Percentiles rank a stretch among this genome's conserved stretches.
Conservation (phyloP, 2,797 vertebrate species). For the Syndactyla subalaris region DNA sequence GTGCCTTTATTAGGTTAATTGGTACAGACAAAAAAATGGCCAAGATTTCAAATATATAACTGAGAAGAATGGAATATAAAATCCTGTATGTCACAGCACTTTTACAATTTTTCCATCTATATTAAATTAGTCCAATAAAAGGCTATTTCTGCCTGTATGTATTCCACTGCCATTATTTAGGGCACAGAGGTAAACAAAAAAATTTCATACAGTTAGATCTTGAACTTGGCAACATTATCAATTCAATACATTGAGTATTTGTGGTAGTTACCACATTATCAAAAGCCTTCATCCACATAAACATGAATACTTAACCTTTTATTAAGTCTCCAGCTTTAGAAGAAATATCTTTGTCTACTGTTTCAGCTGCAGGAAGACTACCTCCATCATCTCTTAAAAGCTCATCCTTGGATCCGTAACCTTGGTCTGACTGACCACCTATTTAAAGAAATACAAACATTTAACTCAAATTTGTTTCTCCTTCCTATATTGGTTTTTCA, state of each 20-base stretch:
- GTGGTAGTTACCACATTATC: background rate
- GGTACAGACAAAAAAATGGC: background rate
- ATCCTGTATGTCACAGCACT: background rate
- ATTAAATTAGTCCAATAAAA: background rate
- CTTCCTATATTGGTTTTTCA: background rate
- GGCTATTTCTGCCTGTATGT: background rate
- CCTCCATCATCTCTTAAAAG: constrained; percentile 81
- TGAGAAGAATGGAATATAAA: background rate
- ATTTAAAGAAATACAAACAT: constrained; percentile 41
- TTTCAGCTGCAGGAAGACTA: constrained; percentile 56
- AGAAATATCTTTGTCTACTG: constrained; percentile 57
- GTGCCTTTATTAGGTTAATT: background rate
- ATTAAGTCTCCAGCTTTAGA: constrained; percentile 68
- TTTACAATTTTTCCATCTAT: background rate
- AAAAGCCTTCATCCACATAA: background rate
- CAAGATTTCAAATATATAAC: background rate
- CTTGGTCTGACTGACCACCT: constrained; percentile 90
- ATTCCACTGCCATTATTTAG: background rate
- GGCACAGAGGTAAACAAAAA: background rate
- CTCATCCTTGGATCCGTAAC: constrained; percentile 92
- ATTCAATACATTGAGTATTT: background rate
- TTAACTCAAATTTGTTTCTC: background rate
- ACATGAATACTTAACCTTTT: constrained; percentile 74
- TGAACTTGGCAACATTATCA: background rate
- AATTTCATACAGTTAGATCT: background rate